Evolutionary conservation across 2,113 vertebrate genomes (phyloP).

Genomic region (Anarrhichthys ocellatus): DNA sequence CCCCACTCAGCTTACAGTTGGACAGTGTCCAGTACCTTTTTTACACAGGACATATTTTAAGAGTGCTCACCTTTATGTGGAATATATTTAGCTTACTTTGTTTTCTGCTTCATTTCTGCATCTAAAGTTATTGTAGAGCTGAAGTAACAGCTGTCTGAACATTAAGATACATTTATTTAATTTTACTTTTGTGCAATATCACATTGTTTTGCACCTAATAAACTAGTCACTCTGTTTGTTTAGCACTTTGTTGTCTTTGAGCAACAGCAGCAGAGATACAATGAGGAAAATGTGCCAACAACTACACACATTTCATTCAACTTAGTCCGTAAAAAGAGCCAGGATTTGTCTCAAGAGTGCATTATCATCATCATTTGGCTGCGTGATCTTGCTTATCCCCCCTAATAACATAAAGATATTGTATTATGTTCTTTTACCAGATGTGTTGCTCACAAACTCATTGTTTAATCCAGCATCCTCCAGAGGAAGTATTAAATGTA

Average conservation of each 20-base stretch:
- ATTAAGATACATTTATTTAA: not conserved
- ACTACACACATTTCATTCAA: not conserved
- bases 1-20: conserved; percentile 33
- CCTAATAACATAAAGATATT: not conserved
- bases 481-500: conserved; percentile 51
- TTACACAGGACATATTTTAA: conserved; percentile 17
- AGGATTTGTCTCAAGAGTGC: not conserved
- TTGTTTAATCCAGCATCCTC: conserved; percentile 52
- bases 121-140: not conserved
- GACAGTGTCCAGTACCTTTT: conserved; percentile 22
- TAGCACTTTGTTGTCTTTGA: not conserved
- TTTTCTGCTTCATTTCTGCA: not conserved
- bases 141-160: not conserved
- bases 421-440: not conserved
- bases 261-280: not conserved
- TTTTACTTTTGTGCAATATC: not conserved
- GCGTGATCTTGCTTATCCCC: not conserved
- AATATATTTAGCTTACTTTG: not conserved
- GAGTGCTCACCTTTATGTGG: not conserved
- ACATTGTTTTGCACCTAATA: not conserved
- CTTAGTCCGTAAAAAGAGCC: not conserved
- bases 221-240: not conserved
- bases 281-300: not conserved
- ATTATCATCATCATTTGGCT: not conserved
- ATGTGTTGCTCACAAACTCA: conserved; percentile 14